phyloP scores from a whole-genome alignment of 2,113 vertebrate genomes.

The Meriones unguiculatus region DNA sequence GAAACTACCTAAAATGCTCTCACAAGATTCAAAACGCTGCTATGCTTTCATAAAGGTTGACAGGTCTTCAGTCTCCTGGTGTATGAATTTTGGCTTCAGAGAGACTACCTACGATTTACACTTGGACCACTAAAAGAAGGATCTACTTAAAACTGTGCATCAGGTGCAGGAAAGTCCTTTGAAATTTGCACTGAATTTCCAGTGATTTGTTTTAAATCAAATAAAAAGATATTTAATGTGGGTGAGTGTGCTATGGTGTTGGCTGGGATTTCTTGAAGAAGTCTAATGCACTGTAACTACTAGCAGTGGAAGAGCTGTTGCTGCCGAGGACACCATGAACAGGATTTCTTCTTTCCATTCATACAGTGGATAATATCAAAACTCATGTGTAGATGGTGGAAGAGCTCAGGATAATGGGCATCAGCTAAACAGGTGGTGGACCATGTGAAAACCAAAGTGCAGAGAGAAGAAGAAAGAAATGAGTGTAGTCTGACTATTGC shows the following conservation, averaged over 20 bases:
- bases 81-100: not conserved
- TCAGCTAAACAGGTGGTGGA: not conserved
- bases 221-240: constrained; percentile 11
- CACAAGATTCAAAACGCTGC: not conserved
- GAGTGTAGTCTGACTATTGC: not conserved
- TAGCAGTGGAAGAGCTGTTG: not conserved
- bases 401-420: not conserved
- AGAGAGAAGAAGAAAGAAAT: not conserved
- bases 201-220: not conserved
- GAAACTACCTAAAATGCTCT: not conserved
- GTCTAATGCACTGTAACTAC: not conserved
- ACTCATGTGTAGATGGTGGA: not conserved
- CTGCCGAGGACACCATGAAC: not conserved
- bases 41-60: not conserved
- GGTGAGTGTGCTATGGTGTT: not conserved
- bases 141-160: not conserved
- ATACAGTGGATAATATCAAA: not conserved
- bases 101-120: not conserved
- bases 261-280: not conserved
- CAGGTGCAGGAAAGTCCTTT: not conserved
- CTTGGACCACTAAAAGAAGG: not conserved
- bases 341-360: not conserved
- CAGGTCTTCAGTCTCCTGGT: not conserved
- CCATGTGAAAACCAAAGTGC: not conserved
- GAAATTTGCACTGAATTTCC: not conserved